phyloP scores from a whole-genome alignment of 2,888 invertebrate genomes.

The Molanna angustata region DNA sequence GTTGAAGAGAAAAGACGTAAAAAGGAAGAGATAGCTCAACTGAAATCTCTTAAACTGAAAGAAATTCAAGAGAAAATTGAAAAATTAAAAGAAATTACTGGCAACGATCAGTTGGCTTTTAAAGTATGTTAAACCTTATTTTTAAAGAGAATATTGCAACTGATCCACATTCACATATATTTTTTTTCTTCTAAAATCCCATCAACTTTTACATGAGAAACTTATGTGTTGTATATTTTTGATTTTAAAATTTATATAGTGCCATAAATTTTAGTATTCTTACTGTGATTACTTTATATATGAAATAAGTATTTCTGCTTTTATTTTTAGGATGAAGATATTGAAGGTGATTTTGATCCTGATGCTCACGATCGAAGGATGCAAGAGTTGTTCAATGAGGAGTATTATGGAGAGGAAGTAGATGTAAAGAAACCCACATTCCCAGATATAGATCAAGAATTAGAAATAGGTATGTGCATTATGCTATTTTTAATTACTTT shows the following conservation, averaged over 20 bases:
- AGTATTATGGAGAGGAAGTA: conserved; percentile 76
- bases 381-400: conserved; percentile 80
- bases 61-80: conserved; percentile 89
- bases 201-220: no score
- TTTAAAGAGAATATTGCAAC: no score
- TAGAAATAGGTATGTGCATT: conserved; percentile 55
- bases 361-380: conserved; percentile 82
- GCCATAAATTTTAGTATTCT: no score
- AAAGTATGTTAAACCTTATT: no score
- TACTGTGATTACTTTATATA: no score
- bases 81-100: conserved; percentile 83
- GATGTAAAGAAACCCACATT: conserved; percentile 80
- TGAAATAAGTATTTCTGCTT: no score
- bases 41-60: conserved; percentile 82
- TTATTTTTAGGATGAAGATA: conserved; percentile 62
- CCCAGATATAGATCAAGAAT: conserved; percentile 73
- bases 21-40: conserved; percentile 80
- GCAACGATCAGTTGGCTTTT: conserved; percentile 70
- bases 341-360: conserved; percentile 91
- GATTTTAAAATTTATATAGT: no score
- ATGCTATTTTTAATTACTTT: no score
- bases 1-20: conserved; percentile 75
- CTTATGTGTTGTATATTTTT: no score
- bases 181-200: no score
- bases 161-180: no score